Evolutionary conservation across 2,888 invertebrate species (phyloP).

Genomic region (Antheraea yamamai): DNA sequence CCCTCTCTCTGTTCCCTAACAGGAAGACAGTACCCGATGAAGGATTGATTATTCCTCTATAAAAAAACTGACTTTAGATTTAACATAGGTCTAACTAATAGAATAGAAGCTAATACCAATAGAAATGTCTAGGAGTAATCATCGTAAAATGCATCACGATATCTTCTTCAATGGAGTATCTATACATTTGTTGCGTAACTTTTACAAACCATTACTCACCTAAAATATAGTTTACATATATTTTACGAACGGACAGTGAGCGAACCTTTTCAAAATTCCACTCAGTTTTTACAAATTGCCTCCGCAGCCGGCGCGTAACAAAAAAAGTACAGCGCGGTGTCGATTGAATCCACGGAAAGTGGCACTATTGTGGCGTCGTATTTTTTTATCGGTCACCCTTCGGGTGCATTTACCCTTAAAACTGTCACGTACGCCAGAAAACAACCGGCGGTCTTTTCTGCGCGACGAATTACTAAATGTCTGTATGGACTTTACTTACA

Average conservation of each 20-base stretch:
- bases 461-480: background rate
- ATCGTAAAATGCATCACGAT: too few species aligned
- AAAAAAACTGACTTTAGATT: too few species aligned
- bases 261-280: conserved; percentile 49
- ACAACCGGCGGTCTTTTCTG: conserved; percentile 34
- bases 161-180: background rate
- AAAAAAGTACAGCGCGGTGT: conserved; percentile 45
- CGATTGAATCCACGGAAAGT: conserved; percentile 59
- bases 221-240: conserved; percentile 22
- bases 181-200: background rate
- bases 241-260: conserved; percentile 25
- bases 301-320: conserved; percentile 43
- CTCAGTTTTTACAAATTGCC: conserved; percentile 56
- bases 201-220: background rate
- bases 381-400: conserved; percentile 59
- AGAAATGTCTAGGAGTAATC: too few species aligned
- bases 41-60: too few species aligned
- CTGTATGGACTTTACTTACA: background rate
- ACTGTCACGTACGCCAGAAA: conserved; percentile 32
- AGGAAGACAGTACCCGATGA: too few species aligned
- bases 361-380: conserved; percentile 49
- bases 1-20: too few species aligned
- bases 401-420: conserved; percentile 46
- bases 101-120: too few species aligned
- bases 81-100: too few species aligned